Conservation (phyloP, 2,797 vertebrate species). For the Sparidentex hasta region DNA sequence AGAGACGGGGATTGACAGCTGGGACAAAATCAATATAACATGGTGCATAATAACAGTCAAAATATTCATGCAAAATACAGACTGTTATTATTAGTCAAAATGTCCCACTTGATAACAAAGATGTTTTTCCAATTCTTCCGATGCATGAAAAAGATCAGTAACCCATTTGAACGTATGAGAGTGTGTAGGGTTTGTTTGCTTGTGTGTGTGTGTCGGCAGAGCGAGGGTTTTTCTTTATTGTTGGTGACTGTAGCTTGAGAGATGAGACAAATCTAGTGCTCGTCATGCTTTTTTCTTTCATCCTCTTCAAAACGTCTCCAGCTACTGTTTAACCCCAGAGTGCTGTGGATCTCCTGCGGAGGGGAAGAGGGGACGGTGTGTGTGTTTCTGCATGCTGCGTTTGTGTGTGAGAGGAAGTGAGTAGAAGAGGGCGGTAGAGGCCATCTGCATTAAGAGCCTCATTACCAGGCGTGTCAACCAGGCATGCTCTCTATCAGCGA, state of each 20-base stretch:
- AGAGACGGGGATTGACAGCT: conserved; percentile 47
- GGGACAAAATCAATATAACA: conserved; percentile 46
- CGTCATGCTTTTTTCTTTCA: conserved; percentile 54
- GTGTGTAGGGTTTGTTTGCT: conserved; percentile 12
- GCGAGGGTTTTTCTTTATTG: background rate
- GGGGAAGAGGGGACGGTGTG: conserved; percentile 9
- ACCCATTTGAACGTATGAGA: background rate
- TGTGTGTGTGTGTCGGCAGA: conserved; percentile 18
- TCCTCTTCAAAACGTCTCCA: conserved; percentile 60
- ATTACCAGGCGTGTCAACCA: conserved; percentile 81
- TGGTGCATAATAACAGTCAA: conserved; percentile 24
- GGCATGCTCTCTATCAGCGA: conserved; percentile 75
- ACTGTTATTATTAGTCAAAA: conserved; percentile 28
- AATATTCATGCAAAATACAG: conserved; percentile 36
- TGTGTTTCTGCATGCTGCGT: conserved; percentile 42
- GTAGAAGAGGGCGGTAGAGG: conserved; percentile 64
- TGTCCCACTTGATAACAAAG: conserved; percentile 16
- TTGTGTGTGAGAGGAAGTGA: conserved; percentile 37
- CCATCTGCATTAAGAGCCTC: conserved; percentile 81
- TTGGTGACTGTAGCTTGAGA: conserved; percentile 28
- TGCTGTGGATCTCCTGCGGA: conserved; percentile 65
- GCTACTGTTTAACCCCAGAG: conserved; percentile 69
- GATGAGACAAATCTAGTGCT: conserved; percentile 55
- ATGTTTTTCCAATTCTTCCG: conserved; percentile 7
- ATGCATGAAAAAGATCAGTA: background rate